Evolutionary conservation across 2,888 invertebrate species (phyloP), one percentile per base, ranked within the genome.

Genomic region (Lucinisca nassula): DNA sequence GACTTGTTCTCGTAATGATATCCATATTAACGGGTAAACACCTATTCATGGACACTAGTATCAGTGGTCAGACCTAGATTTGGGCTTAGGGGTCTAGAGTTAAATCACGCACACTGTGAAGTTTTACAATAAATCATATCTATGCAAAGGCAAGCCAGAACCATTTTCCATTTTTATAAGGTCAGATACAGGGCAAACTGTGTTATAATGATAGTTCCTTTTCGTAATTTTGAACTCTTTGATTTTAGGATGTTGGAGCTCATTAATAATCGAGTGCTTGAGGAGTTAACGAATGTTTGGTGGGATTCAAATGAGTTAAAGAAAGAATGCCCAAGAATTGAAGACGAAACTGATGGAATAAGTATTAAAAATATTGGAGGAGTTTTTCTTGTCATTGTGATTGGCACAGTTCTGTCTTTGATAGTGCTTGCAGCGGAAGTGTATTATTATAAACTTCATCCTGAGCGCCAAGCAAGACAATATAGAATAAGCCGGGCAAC

Each of bases 361-460:
- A 99, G 99, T 86, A 99, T 99, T 87, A 98, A 99, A 95, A 99
- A 99, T 96, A 99, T 99, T 92, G 99, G 97, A 90, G 99, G 99
- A 0, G 99, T 99, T 0, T 99, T 99, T 96, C 98, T 99, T 79
- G 99, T 99, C 0, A 99, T 99, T 90, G 98, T 99, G 95, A 98
- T 99, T 93, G 99, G 99, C 0, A 99, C 99, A 45, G 98, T 98
- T 0, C 97, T 99, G 95, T 99, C 99, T 0, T 98, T 98, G 93
- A 96, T 99, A 74, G 99, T 99, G 0, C 97, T 99, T 55, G 98
- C 98, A 0, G 98, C 99, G 87, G 99, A 99, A 96, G 99, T 99
- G 96, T 96, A 95, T 91, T 96, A 95, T 94, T 96, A 95, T 83
- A 92, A 91, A 75, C 91, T 92, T 75, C 77, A 81, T 67, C 87